Conservation (phyloP, 2,113 vertebrate species). For the Atherinomorus stipes region DNA sequence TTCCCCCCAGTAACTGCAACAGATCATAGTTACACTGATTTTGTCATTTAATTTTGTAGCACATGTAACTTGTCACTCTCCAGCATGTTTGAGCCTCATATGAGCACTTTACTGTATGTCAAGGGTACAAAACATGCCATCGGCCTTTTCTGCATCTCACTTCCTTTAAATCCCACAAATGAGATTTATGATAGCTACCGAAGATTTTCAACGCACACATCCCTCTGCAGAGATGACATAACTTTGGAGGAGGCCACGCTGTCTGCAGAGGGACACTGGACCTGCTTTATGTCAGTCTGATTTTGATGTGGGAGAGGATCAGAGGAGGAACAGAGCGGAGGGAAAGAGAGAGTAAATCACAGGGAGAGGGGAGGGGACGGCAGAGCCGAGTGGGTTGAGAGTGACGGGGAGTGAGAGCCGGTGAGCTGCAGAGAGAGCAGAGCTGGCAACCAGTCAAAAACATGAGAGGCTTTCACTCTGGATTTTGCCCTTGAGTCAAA, state of each 20-base stretch:
- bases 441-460: constrained; percentile 76
- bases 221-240: constrained; percentile 49
- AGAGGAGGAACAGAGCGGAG: constrained; percentile 37
- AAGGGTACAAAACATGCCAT: constrained; percentile 6
- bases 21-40: neutral
- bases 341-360: constrained; percentile 56
- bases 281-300: constrained; percentile 55
- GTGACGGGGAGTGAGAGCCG: constrained; percentile 27
- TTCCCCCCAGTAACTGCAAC: neutral
- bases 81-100: constrained; percentile 14
- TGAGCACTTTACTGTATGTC: constrained; percentile 7
- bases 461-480: constrained; percentile 80
- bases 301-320: constrained; percentile 60
- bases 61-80: no score
- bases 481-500: constrained; percentile 81
- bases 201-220: constrained; percentile 7
- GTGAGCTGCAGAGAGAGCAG: constrained; percentile 23
- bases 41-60: no score
- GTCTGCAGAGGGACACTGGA: constrained; percentile 40
- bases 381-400: constrained; percentile 34
- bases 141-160: constrained; percentile 2
- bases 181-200: constrained; percentile 8
- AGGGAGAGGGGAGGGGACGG: constrained; percentile 31
- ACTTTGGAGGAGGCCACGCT: constrained; percentile 32
- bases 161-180: constrained; percentile 10